Evolutionary conservation across 2,797 vertebrate genomes (phyloP).

Genomic region (Craterocephalus amniculus): DNA sequence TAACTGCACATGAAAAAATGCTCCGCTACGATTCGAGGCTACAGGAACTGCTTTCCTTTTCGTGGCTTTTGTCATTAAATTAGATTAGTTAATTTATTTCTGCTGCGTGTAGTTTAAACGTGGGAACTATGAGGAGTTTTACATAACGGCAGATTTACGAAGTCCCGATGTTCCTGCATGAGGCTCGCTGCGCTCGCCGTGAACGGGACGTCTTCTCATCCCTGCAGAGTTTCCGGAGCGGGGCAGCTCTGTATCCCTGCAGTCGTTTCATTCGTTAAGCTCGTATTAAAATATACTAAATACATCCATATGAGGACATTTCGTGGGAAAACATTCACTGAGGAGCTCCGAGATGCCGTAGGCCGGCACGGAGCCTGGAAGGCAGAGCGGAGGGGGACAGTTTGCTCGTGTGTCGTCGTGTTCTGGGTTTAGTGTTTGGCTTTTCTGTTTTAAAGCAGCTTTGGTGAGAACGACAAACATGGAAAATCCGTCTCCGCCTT

Average conservation of each 20-base stretch:
- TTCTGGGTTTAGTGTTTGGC: slow-evolving; percentile 69
- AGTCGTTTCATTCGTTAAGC: slow-evolving; percentile 38
- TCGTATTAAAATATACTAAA: slow-evolving; percentile 62
- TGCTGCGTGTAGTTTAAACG: no score
- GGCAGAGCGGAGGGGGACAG: slow-evolving; percentile 59
- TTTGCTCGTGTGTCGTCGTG: slow-evolving; percentile 27
- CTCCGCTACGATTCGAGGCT: no score
- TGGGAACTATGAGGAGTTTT: no score
- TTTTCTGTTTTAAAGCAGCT: slow-evolving; percentile 70
- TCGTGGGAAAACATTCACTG: slow-evolving; percentile 65
- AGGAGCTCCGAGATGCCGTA: slow-evolving; percentile 47
- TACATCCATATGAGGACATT: slow-evolving; percentile 58
- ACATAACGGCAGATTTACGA: no score
- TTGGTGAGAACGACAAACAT: slow-evolving; percentile 54
- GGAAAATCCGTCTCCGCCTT: slow-evolving; percentile 2
- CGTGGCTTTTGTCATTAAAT: no score
- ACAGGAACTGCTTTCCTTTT: no score
- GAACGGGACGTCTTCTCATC: neutral
- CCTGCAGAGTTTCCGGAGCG: neutral
- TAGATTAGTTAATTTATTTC: no score
- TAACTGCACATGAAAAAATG: no score
- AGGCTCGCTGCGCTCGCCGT: slow-evolving; percentile 18
- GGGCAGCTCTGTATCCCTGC: slow-evolving; percentile 29
- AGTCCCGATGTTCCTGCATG: slow-evolving; percentile 21
- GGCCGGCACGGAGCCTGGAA: slow-evolving; percentile 52